phyloP scores from a whole-genome alignment of 2,888 invertebrate genomes.

The Pelosia muscerda region DNA sequence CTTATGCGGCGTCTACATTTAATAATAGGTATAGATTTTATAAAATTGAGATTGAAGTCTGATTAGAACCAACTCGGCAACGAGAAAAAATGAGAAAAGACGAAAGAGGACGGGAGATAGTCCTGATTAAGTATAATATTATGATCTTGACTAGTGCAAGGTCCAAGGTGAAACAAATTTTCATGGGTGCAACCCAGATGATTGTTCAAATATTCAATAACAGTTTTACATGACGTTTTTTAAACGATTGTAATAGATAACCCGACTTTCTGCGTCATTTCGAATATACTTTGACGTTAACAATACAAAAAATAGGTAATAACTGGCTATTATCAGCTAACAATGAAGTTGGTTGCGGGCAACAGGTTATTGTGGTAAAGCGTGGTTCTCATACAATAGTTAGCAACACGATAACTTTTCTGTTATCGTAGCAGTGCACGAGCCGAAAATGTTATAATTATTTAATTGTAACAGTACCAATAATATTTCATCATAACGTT shows the following conservation, averaged over 20 bases:
- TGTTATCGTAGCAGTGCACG: constrained; percentile 15
- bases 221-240: background rate
- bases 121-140: too few species aligned
- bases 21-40: too few species aligned
- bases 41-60: too few species aligned
- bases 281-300: constrained; percentile 7
- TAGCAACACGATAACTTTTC: constrained; percentile 15
- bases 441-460: constrained; percentile 13
- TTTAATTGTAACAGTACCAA: background rate
- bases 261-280: background rate
- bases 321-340: constrained; percentile 11
- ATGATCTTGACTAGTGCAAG: background rate
- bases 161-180: background rate
- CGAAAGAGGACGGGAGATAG: too few species aligned
- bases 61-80: too few species aligned
- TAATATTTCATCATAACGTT: constrained; percentile 1
- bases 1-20: too few species aligned
- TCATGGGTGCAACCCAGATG: background rate
- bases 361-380: constrained; percentile 14
- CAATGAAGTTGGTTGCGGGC: constrained; percentile 13
- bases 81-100: too few species aligned
- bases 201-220: background rate
- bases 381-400: constrained; percentile 13
- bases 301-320: constrained; percentile 8
- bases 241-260: background rate